These are phyloP conservation scores for Lathronympha strigana DNA, from an alignment of 2,888 invertebrate genomes.

Conservation along the genomic window DNA sequence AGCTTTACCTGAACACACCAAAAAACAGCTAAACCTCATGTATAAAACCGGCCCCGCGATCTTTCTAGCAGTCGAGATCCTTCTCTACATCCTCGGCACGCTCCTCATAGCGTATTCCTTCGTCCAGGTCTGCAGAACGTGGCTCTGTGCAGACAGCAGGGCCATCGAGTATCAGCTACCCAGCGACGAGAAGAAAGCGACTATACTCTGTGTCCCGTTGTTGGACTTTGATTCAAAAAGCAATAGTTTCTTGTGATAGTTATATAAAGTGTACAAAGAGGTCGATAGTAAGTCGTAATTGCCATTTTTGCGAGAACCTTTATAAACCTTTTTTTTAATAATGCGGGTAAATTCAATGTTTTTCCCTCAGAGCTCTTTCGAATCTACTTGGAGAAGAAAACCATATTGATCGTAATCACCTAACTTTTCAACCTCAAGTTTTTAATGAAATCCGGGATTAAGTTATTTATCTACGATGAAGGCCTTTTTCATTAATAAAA, in stretches of 20 bases:
- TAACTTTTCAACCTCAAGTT: too few relatives aligned
- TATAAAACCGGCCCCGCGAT: conserved; percentile 56
- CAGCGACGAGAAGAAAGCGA: conserved; percentile 44
- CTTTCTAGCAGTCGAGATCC: conserved; percentile 49
- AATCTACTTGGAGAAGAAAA: too few relatives aligned
- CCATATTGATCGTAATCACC: too few relatives aligned
- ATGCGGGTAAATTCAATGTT: too few relatives aligned
- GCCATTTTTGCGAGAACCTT: too few relatives aligned
- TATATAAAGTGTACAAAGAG: too few relatives aligned
- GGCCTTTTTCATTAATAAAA: too few relatives aligned
- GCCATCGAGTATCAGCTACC: conserved; percentile 46
- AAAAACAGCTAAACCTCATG: conserved; percentile 52
- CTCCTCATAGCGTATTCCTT: conserved; percentile 49
- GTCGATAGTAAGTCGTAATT: too few relatives aligned
- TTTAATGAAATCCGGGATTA: too few relatives aligned
- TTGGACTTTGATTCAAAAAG: conserved; percentile 35
- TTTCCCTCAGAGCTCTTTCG: too few relatives aligned
- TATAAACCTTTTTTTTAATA: too few relatives aligned
- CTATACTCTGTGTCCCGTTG: conserved; percentile 35
- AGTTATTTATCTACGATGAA: too few relatives aligned
- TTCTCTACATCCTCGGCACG: conserved; percentile 49
- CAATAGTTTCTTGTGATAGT: conserved; percentile 10
- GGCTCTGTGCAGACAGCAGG: conserved; percentile 44
- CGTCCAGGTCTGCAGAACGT: conserved; percentile 46
- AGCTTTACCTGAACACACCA: conserved; percentile 53